Conservation (phyloP, 1,140 invertebrate genomes). For the Eriocheir sinensis region DNA sequence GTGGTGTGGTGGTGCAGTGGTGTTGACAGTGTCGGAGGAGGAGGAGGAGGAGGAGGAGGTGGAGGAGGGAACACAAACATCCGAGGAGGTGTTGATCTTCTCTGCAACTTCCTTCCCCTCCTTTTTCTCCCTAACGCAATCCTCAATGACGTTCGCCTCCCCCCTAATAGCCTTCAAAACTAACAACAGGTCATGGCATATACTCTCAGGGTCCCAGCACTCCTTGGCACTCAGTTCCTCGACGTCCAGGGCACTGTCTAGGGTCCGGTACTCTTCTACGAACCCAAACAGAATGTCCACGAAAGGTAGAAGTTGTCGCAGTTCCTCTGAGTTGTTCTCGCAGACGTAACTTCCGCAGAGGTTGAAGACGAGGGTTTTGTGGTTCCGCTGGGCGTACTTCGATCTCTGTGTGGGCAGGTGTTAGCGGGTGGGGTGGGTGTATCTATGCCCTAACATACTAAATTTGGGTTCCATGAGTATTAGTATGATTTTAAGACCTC, state of each 20-base stretch:
- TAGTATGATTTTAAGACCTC: no score
- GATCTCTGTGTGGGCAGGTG: background rate
- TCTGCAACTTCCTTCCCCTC: background rate
- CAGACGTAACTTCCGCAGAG: slow-evolving; percentile 89
- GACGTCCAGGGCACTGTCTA: slow-evolving; percentile 80
- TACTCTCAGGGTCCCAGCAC: slow-evolving; percentile 34
- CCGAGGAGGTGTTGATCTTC: background rate
- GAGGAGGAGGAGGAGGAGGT: no score
- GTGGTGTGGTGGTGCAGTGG: no score
- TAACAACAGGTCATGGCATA: slow-evolving; percentile 63
- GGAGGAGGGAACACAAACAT: background rate
- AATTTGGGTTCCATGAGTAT: no score
- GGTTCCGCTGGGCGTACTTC: slow-evolving; percentile 82
- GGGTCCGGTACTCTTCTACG: slow-evolving; percentile 85
- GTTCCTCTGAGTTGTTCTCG: slow-evolving; percentile 83
- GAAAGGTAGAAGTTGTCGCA: slow-evolving; percentile 85
- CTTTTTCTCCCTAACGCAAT: no score
- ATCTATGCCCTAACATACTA: background rate
- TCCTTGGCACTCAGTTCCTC: slow-evolving; percentile 14
- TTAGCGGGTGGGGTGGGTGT: no score
- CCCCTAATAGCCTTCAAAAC: slow-evolving; percentile 62
- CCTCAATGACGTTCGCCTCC: slow-evolving; percentile 56
- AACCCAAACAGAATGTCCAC: slow-evolving; percentile 90
- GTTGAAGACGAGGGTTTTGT: slow-evolving; percentile 87
- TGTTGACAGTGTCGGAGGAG: no score